Evolutionary conservation across 2,797 vertebrate species (phyloP), one percentile per base, ranked within the genome.

Genomic region (Manis crassicaudata): DNA sequence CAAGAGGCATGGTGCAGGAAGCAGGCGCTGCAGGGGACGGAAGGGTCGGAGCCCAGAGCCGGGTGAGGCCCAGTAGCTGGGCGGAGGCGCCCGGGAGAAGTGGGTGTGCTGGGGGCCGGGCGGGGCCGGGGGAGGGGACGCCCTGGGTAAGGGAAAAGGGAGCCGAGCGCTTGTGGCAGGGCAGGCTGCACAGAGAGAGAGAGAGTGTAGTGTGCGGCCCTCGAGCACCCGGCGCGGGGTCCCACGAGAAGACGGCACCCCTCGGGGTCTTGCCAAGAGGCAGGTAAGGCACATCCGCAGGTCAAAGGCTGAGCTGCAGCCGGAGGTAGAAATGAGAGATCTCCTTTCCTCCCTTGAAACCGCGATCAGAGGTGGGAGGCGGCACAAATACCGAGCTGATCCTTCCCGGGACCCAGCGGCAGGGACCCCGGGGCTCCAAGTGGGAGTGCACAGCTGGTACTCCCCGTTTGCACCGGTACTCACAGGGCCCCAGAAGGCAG

Each of bases 1-100:
- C 1, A 23, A 88, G 77, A 85, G 80, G 72, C 40, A 35, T 58
- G 54, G 86, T 94, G 37, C 96, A 94, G 97, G 96, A 97, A 97
- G 94, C 96, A 27, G 90, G 76, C 56, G 58, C 68, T 87, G 86
- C 82, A 37, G 54, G 95, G 93, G 75, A 89, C 50, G 82, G 76
- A 92, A 96, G 92, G 62, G 54, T 92, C 20, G 5, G 82, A 88
- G 75, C 62, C 60, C 90, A 50, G 63, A 40, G 50, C 10, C 0
- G 11, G 29, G 67, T 23, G 63, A 82, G 75, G 94, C 86, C 23
- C 12, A 46, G 79, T 29, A 80, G 91, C 60, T 79, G 89, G 91
- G 92, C 68, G 88, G 95, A 87, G 92, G 83, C 76, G 29, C 60
- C 67, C 2, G 5, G 18, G 72, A 54, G 73, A 73, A 86, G 83